Base-by-base conservation (phyloP, 1,140 invertebrate species). In the Pemphigus obesinymphae region DNA sequence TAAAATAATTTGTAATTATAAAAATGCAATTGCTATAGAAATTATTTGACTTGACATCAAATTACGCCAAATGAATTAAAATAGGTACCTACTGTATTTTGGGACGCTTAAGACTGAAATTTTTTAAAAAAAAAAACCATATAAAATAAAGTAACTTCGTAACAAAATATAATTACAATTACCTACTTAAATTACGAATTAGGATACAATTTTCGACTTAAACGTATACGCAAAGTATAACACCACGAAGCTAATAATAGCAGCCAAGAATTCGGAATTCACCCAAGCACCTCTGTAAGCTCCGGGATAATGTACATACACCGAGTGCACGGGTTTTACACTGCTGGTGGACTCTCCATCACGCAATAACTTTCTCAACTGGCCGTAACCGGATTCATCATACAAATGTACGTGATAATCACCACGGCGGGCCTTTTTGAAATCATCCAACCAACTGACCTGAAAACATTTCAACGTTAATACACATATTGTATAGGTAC, bases 381-480 rank as follows among this genome's bases (percentile, higher is more conserved):
- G 91, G 23, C 94, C 91, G 87, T 94, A 97, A 82, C 94, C 94
- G 86, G 97, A 96, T 88, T 98, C 96, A 85, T 97, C 94, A 85
- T 93, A 95, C 3, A 98, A 88, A 83, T 92, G 92, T n/a, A 97
- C 89, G 72, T 89, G 88, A 84, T 95, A 93, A 68, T 92, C 91
- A 48, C 96, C 96, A 78, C 93, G 92, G 58, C 90, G 90, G 0
- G 94, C 91, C 84, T 92, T 93, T 50, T 93, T 92, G 10, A 93
- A 89, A 82, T 97, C 95, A 86, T 96, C 94, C 70, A 93, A 94
- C 94, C 95, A 97, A 84, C 95, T 97, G 20, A 98, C 92, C 93
- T 97, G 86, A 10, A 31, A 2, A 11, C 4, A n/a, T n/a, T n/a
- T n/a, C n/a, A n/a, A n/a, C n/a, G n/a, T n/a, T n/a, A n/a, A n/a